Base-by-base conservation (phyloP, 35 echinoderm and acorn worm species). In the Lytechinus pictus region DNA sequence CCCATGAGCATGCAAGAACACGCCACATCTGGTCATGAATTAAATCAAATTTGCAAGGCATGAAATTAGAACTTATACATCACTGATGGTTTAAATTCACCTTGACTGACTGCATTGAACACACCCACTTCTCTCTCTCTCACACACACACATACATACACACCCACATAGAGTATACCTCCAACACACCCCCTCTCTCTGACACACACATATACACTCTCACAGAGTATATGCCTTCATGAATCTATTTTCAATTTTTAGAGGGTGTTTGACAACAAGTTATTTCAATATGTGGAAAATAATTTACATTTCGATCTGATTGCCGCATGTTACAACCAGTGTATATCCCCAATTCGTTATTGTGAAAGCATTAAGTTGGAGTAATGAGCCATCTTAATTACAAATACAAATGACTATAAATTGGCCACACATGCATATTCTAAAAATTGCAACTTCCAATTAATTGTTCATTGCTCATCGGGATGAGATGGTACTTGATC, bases 361-460 rank as follows among this genome's bases (percentile, higher is more conserved):
- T 24, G 66, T 79, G 21, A 79, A 79, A 79, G 66, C 66, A 79
- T 1, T 44, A 4, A 24, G 19, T 79, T 79, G 19, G 66, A 79
- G 66, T 79, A 79, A 79, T 79, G 66, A 79, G 66, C 21, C 66
- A 16, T 79, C 66, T 79, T 79, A 79, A 79, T 79, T 79, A 79
- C 66, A 79, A 79, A 79, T 79, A 16, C 19, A 79, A 79, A 79
- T 79, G 4, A 16, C 66, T 79, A 6, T 8, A 79, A 79, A 79
- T 79, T 79, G 66, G 66, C 19, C 66, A 79, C 66, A 79, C 21
- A 79, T 79, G 66, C 19, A 79, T 79, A 79, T 79, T 79, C 19
- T 79, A 24, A 79, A 71, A 71, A 71, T 71, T 14, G 61, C 61
- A 71, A n/a, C 66, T 79, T 24, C n/a, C 66, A 79, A 79, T 79